Conservation (phyloP, 2,113 vertebrate species). For the Anarhynchus alexandrinus region DNA sequence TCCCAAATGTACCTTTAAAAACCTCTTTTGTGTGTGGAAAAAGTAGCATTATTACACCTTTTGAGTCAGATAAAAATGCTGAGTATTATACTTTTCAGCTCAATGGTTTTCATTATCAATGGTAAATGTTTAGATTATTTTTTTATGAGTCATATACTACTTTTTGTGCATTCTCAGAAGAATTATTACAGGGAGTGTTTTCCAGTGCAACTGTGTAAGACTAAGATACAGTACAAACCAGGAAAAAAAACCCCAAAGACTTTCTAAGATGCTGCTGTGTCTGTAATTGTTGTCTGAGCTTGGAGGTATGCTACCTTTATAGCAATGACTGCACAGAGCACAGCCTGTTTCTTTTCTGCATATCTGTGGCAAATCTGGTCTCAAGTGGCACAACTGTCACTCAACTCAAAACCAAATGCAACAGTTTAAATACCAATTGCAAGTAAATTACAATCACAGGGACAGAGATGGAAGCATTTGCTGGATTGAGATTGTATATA, state of each 20-base stretch:
- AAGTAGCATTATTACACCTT: neutral
- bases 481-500: neutral
- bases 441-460: neutral
- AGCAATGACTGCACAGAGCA: neutral
- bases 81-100: neutral
- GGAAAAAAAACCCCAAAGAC: accelerated
- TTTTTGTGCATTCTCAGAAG: neutral
- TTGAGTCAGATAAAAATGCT: neutral
- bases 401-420: neutral
- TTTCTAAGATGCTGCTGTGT: neutral
- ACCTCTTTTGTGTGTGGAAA: neutral
- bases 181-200: neutral
- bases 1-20: neutral
- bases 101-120: neutral
- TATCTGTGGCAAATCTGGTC: neutral
- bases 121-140: neutral
- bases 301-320: neutral
- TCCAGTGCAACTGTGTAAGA: neutral
- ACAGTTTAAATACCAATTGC: neutral
- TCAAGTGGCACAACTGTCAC: neutral
- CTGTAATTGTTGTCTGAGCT: neutral
- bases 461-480: neutral
- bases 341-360: neutral
- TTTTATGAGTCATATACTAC: neutral
- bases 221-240: neutral